These are phyloP conservation scores for Xylota sylvarum DNA, from an alignment of 2,888 invertebrate species.

Conservation along the genomic window DNA sequence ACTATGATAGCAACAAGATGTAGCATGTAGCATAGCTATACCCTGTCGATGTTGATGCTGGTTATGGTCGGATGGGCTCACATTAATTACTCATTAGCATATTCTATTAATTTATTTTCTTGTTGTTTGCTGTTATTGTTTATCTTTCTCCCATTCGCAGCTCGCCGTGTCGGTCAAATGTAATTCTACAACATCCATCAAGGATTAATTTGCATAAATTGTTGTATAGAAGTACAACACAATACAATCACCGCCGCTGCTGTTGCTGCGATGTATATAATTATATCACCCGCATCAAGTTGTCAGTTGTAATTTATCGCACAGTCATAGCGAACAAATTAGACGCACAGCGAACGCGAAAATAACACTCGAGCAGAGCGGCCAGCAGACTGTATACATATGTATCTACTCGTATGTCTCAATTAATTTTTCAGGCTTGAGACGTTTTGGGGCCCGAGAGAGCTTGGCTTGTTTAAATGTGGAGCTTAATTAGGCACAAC, in stretches of 20 bases:
- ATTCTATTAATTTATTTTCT: constrained; percentile 72
- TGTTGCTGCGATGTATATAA: constrained; percentile 55
- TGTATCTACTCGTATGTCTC: no score
- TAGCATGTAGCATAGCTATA: background rate
- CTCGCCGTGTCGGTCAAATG: constrained; percentile 59
- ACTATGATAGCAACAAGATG: background rate
- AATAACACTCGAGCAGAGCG: background rate
- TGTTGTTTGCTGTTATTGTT: constrained; percentile 69
- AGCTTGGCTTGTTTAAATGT: constrained; percentile 23
- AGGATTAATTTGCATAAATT: constrained; percentile 75
- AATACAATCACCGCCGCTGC: constrained; percentile 47
- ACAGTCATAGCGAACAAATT: constrained; percentile 72
- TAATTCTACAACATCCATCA: constrained; percentile 73
- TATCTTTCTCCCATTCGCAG: constrained; percentile 42
- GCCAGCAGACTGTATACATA: background rate
- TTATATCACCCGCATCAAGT: constrained; percentile 77
- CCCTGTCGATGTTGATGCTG: constrained; percentile 25
- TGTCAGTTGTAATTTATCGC: constrained; percentile 73
- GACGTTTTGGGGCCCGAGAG: constrained; percentile 38
- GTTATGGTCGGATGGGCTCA: constrained; percentile 66
- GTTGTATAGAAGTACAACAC: constrained; percentile 40
- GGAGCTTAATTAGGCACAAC: constrained; percentile 69
- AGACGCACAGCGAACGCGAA: constrained; percentile 35
- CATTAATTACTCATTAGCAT: constrained; percentile 75
- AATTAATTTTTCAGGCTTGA: constrained; percentile 71